Conservation (phyloP, 2,113 vertebrate species). For the Gulo gulo region DNA sequence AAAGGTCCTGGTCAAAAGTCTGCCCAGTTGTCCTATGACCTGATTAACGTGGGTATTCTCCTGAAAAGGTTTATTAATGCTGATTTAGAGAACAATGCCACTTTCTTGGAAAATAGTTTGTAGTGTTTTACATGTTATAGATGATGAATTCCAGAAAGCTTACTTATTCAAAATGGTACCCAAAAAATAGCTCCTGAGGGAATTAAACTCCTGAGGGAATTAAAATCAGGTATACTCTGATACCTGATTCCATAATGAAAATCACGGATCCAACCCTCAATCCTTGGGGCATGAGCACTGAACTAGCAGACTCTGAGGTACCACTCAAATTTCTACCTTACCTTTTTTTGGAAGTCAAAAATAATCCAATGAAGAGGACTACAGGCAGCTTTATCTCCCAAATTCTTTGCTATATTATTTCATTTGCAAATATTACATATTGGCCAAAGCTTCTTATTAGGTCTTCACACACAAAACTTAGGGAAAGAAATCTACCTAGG, state of each 20-base stretch:
- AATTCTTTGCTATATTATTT: not conserved
- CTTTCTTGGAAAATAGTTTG: not conserved
- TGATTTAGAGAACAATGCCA: not conserved
- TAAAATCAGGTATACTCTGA: not conserved
- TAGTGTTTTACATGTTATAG: conserved; percentile 22
- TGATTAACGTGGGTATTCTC: not conserved
- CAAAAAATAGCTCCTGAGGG: not conserved
- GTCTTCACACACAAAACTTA: not conserved
- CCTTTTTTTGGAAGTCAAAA: not conserved
- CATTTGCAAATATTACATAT: not conserved
- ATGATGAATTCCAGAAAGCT: conserved; percentile 14
- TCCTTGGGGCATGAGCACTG: not conserved
- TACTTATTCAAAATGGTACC: not conserved
- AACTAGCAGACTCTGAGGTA: not conserved
- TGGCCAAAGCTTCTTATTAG: not conserved
- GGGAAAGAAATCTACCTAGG: not conserved
- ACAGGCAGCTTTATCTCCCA: not conserved
- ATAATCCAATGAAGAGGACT: not conserved
- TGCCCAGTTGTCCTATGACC: conserved; percentile 14
- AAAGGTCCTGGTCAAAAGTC: not conserved
- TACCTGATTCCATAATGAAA: not conserved
- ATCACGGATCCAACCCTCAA: not conserved
- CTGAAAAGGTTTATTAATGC: conserved; percentile 24
- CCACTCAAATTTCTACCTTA: not conserved
- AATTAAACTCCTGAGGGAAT: not conserved